These are phyloP conservation scores for Urosaurus nigricauda DNA, from an alignment of 2,797 vertebrate genomes.

Conservation along the genomic window DNA sequence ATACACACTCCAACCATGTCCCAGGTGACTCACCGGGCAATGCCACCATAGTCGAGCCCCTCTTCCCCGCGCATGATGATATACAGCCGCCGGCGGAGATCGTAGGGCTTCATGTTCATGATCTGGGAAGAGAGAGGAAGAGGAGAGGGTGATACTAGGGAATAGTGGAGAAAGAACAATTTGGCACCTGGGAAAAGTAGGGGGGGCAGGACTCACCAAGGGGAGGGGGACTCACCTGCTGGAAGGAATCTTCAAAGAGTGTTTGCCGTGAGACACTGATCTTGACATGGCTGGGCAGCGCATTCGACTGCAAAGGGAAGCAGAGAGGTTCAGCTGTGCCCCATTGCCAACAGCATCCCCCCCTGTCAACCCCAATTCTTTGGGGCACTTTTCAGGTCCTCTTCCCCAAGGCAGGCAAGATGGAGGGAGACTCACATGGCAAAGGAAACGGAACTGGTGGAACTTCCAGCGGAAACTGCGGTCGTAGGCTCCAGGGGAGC, in stretches of 20 bases:
- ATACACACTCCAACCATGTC: no score
- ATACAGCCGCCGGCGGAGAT: conserved; percentile 94
- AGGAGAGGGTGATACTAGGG: accelerated
- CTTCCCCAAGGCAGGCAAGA: accelerated
- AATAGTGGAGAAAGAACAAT: neutral
- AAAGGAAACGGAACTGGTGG: conserved; percentile 98
- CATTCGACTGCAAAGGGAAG: conserved; percentile 86
- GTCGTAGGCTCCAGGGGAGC: conserved; percentile 94
- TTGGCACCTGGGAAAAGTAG: neutral
- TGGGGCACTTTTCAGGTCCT: no score
- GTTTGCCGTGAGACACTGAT: conserved; percentile 97
- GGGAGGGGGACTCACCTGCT: conserved; percentile 85
- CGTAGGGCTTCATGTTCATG: conserved; percentile 98
- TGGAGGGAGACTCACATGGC: conserved; percentile 88
- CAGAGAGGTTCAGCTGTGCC: neutral
- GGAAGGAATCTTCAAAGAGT: conserved; percentile 97
- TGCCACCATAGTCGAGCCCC: conserved; percentile 95
- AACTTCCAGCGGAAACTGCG: conserved; percentile 99
- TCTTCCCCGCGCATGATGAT: conserved; percentile 99
- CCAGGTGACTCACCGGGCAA: conserved; percentile 88
- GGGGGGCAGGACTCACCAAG: accelerated
- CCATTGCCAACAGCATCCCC: no score
- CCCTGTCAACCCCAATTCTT: neutral
- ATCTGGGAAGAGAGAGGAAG: conserved; percentile 80
- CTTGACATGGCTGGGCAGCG: conserved; percentile 95